Percentiles rank a stretch among this genome's conserved stretches.
Conservation (phyloP, 2,113 vertebrate species). For the Hypomesus transpacificus region DNA sequence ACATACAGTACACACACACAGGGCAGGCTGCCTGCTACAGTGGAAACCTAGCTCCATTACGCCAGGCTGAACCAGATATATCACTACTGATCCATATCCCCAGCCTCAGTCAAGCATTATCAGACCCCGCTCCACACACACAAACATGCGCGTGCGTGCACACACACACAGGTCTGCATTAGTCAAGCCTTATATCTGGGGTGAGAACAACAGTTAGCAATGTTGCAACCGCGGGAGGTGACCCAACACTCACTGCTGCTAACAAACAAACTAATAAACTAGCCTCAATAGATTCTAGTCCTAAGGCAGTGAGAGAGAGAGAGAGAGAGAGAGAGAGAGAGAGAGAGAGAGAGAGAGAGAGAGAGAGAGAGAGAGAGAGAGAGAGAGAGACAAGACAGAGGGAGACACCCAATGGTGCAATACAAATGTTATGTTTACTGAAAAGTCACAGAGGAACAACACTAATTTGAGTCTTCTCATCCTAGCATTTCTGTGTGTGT, state of each 20-base stretch:
- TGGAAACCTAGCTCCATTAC: conserved; percentile 39
- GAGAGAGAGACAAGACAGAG: background rate
- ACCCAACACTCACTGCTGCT: conserved; percentile 32
- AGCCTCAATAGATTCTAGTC: conserved; percentile 8
- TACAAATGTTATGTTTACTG: background rate
- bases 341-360: conserved; percentile 8
- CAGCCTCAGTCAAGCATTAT: conserved; percentile 36
- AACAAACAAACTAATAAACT: background rate
- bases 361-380: background rate
- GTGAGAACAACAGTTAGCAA: conserved; percentile 53
- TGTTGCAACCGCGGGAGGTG: too few relatives aligned
- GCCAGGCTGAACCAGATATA: conserved; percentile 60
- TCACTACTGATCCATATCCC: conserved; percentile 48
- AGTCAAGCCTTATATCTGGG: too few relatives aligned
- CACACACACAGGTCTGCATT: conserved; percentile 15
- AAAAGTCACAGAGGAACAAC: background rate
- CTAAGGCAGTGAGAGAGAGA: conserved; percentile 9
- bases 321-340: conserved; percentile 1
- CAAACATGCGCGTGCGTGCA: conserved; percentile 25
- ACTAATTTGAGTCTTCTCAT: background rate
- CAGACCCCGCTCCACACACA: conserved; percentile 6
- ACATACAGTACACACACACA: conserved; percentile 15
- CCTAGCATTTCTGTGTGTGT: conserved; percentile 3
- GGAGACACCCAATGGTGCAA: background rate
- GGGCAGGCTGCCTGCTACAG: conserved; percentile 14